phyloP scores from a whole-genome alignment of 2,888 invertebrate genomes.

The Tanytarsus gracilentus region DNA sequence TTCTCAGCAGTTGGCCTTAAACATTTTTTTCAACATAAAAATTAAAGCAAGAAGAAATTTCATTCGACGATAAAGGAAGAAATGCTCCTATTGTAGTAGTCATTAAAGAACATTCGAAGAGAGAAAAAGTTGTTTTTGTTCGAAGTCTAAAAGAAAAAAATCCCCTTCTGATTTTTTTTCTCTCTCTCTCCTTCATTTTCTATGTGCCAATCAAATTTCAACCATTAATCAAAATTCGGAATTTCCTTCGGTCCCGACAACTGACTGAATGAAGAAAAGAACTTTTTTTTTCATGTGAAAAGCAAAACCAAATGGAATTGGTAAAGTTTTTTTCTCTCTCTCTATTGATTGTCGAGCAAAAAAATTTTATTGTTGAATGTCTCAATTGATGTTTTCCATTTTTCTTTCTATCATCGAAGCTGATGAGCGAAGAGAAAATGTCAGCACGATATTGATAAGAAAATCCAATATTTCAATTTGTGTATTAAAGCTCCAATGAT shows the following conservation, averaged over 20 bases:
- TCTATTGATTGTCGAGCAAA: no score
- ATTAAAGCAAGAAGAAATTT: no score
- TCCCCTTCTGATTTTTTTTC: slow-evolving; percentile 11
- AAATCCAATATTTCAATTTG: slow-evolving; percentile 2
- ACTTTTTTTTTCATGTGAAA: not conserved
- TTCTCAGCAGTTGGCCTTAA: no score
- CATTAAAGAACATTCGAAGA: slow-evolving; percentile 4
- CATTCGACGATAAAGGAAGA: not conserved
- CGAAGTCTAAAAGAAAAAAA: not conserved
- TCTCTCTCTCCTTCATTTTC: slow-evolving; percentile 18
- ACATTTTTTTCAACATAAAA: no score
- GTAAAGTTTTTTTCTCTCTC: no score
- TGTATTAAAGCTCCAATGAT: not conserved
- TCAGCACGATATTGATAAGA: not conserved
- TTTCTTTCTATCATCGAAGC: slow-evolving; percentile 10
- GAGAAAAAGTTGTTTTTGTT: not conserved
- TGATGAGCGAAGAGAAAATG: not conserved
- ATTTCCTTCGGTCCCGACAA: slow-evolving; percentile 4
- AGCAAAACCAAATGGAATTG: not conserved
- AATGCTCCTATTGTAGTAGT: not conserved
- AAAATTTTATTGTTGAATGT: slow-evolving; percentile 24
- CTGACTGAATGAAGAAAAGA: not conserved
- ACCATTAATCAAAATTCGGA: slow-evolving; percentile 27
- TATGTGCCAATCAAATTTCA: slow-evolving; percentile 26
- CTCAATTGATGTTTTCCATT: slow-evolving; percentile 21